phyloP scores from a whole-genome alignment of 2,113 vertebrate species.

The Opisthocomus hoazin region DNA sequence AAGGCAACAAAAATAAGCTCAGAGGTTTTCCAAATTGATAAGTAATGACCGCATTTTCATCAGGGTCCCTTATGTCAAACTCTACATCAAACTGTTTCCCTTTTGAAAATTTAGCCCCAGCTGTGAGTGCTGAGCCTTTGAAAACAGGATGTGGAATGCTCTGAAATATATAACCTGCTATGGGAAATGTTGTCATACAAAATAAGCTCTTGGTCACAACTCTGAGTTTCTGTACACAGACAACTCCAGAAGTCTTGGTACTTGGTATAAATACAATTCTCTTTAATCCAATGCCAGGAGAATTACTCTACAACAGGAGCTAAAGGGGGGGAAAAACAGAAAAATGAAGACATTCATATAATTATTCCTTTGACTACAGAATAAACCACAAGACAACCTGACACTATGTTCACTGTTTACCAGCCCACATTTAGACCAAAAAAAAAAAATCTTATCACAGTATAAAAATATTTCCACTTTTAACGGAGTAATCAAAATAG shows the following conservation, averaged over 20 bases:
- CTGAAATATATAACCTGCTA: background rate
- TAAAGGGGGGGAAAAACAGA: background rate
- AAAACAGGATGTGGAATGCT: background rate
- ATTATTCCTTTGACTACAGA: background rate
- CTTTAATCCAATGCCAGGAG: background rate
- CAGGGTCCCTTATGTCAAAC: background rate
- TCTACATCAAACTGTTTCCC: background rate
- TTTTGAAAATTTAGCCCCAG: background rate
- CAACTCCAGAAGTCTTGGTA: background rate
- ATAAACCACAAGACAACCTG: background rate
- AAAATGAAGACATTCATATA: background rate
- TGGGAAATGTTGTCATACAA: background rate
- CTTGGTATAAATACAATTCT: background rate
- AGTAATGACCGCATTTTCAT: background rate
- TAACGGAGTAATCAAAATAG: background rate
- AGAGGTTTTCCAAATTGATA: background rate
- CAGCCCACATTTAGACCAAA: background rate
- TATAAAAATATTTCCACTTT: slow-evolving; percentile 31
- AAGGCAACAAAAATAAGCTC: background rate
- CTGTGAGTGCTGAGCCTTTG: background rate
- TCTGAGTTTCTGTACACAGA: background rate
- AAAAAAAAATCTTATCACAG: background rate
- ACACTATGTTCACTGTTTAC: background rate
- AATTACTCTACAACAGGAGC: background rate
- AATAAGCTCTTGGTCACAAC: background rate